Evolutionary conservation across 2,888 invertebrate genomes (phyloP).

Genomic region (Lasioglossum oenotherae): DNA sequence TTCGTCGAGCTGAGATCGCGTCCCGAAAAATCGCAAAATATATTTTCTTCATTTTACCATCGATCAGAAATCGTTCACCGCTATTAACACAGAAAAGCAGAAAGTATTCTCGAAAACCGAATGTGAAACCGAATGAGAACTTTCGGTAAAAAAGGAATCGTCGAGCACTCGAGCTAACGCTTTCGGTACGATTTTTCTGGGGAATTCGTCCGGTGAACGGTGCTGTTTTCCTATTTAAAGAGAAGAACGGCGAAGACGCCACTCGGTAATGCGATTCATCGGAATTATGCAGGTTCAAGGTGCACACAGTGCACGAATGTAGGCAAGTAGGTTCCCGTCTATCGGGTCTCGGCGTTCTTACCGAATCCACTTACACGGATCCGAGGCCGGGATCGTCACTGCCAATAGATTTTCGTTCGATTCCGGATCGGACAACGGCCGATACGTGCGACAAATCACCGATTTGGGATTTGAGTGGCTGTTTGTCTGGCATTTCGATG

Average conservation of each 20-base stretch:
- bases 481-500: conserved; percentile 16
- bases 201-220: not conserved
- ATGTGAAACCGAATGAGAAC: not conserved
- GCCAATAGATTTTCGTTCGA: conserved; percentile 46
- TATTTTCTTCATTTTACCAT: not conserved
- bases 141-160: not conserved
- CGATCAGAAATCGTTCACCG: not conserved
- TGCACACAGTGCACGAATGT: conserved; percentile 59
- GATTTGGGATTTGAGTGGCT: conserved; percentile 38
- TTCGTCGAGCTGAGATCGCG: conserved; percentile 17
- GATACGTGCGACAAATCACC: conserved; percentile 36
- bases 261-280: conserved; percentile 24
- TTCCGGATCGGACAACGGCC: conserved; percentile 46
- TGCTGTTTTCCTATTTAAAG: not conserved
- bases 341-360: conserved; percentile 46
- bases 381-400: conserved; percentile 31
- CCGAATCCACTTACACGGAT: conserved; percentile 56
- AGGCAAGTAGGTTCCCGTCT: conserved; percentile 71
- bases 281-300: conserved; percentile 39
- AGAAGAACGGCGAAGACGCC: conserved; percentile 3
- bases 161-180: not conserved
- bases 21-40: conserved; percentile 23
- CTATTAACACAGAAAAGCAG: not conserved
- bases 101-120: not conserved
- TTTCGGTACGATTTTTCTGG: not conserved